Conservation (phyloP, 1,140 invertebrate genomes). For the Galleria mellonella region DNA sequence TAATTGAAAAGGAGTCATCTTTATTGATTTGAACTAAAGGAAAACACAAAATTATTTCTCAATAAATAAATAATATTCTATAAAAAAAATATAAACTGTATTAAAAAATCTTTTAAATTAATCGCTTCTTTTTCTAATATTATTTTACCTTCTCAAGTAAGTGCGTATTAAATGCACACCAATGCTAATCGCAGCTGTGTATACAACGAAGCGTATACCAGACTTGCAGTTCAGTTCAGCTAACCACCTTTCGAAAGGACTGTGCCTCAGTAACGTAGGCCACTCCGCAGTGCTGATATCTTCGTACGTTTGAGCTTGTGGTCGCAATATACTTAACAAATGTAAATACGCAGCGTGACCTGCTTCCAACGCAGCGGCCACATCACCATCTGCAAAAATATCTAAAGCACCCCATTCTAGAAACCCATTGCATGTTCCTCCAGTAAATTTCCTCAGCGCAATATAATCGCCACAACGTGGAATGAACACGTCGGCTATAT, state of each 20-base stretch:
- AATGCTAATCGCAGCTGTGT: constrained; percentile 25
- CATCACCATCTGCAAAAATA: constrained; percentile 54
- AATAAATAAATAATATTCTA: not conserved
- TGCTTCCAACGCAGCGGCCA: constrained; percentile 50
- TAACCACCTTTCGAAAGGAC: constrained; percentile 22
- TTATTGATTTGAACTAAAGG: too few relatives aligned
- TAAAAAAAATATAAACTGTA: not conserved
- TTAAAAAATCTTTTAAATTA: not conserved
- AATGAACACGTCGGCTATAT: constrained; percentile 43
- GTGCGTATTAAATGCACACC: constrained; percentile 28
- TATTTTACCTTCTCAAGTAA: constrained; percentile 14
- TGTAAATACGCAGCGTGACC: constrained; percentile 52
- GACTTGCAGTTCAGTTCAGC: constrained; percentile 29
- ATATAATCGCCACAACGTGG: constrained; percentile 54
- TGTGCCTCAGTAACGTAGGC: constrained; percentile 29
- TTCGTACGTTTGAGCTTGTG: constrained; percentile 52
- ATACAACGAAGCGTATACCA: constrained; percentile 18
- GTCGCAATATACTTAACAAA: constrained; percentile 45
- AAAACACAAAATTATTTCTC: too few relatives aligned
- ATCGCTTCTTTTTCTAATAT: not conserved
- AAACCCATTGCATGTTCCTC: not conserved
- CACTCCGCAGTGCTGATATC: constrained; percentile 29
- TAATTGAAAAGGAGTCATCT: too few relatives aligned
- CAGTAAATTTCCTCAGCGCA: constrained; percentile 26
- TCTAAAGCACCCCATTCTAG: constrained; percentile 54